Evolutionary conservation across 1,140 invertebrate genomes (phyloP).

Genomic region (Neodiprion fabricii): DNA sequence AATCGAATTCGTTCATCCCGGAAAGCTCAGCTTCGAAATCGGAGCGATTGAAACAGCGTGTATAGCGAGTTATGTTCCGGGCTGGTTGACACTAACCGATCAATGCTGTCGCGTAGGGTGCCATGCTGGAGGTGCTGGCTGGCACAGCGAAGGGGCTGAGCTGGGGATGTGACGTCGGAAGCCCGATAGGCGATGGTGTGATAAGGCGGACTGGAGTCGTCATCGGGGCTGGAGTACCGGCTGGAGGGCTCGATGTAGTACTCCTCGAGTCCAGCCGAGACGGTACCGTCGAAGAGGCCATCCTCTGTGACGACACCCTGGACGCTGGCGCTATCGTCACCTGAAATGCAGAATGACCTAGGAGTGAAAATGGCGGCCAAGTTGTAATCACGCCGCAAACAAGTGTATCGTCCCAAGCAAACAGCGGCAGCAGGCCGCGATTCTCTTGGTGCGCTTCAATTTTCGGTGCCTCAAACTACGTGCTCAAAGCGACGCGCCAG

Average conservation of each 20-base stretch:
- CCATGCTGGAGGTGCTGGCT: conserved; percentile 63
- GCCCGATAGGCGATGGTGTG: conserved; percentile 86
- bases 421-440: conserved; percentile 11
- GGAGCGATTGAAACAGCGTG: too few relatives aligned
- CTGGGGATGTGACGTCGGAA: conserved; percentile 78
- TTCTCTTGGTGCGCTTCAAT: conserved; percentile 24
- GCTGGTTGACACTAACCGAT: conserved; percentile 33
- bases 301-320: conserved; percentile 85
- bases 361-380: neutral
- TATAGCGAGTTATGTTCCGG: too few relatives aligned
- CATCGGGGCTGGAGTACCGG: conserved; percentile 66
- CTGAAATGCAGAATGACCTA: conserved; percentile 65
- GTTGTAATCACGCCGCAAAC: conserved; percentile 20
- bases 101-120: conserved; percentile 32
- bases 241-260: conserved; percentile 87
- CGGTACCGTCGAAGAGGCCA: conserved; percentile 88
- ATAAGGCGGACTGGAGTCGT: conserved; percentile 61
- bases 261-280: conserved; percentile 77
- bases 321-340: conserved; percentile 83
- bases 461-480: conserved; percentile 8
- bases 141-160: conserved; percentile 59
- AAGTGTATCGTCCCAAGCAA: conserved; percentile 21
- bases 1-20: too few relatives aligned
- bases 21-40: too few relatives aligned
- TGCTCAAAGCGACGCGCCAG: neutral